A percentile compares a stretch with the other conserved stretches of the same genome.
phyloP scores from a whole-genome alignment of 2,113 vertebrate genomes.

The Nicator chloris region DNA sequence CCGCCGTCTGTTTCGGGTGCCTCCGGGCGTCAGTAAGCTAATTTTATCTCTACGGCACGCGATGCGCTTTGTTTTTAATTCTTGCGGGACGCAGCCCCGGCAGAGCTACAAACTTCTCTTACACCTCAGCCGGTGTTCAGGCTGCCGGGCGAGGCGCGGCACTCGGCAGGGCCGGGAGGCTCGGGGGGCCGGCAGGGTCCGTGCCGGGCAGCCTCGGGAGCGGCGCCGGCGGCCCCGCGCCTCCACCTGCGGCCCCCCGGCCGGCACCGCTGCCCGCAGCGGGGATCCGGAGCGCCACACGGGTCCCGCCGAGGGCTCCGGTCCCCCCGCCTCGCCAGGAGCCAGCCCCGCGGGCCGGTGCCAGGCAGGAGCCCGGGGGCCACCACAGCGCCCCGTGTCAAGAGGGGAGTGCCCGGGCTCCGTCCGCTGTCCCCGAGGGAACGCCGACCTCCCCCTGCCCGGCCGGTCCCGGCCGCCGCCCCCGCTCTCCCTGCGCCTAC shows the following conservation, averaged over 20 bases:
- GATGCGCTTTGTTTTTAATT: background rate
- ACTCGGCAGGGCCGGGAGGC: background rate
- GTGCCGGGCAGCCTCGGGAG: too few relatives aligned
- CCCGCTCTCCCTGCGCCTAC: constrained; percentile 64
- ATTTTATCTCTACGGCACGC: background rate
- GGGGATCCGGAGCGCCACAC: background rate
- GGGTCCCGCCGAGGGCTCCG: background rate
- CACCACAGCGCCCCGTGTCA: background rate
- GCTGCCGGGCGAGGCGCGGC: background rate
- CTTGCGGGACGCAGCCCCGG: background rate
- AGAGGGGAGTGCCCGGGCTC: background rate
- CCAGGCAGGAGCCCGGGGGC: background rate
- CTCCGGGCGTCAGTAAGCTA: background rate
- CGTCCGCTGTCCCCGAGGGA: background rate
- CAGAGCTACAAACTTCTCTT: background rate
- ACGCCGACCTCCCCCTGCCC: background rate
- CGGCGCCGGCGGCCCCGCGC: background rate
- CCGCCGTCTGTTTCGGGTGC: background rate
- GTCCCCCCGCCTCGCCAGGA: background rate
- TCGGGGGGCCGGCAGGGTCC: background rate
- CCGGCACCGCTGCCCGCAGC: background rate
- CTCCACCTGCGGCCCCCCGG: background rate
- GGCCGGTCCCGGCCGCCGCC: background rate
- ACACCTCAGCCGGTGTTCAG: rapidly evolving
- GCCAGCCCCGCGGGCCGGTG: background rate